phyloP scores from a whole-genome alignment of 2,888 invertebrate species.

The Synergus itoensis region DNA sequence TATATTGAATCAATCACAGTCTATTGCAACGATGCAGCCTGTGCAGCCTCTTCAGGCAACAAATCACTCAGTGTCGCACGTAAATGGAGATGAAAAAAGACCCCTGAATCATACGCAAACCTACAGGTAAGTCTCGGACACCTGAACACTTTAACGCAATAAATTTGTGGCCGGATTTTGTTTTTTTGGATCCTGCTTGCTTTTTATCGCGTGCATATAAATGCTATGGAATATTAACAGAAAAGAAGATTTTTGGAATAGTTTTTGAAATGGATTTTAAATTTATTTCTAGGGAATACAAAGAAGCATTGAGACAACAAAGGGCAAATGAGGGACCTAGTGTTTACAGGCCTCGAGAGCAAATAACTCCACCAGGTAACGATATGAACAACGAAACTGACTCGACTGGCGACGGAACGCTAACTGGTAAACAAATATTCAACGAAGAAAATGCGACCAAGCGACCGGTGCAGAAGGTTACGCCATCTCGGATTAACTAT shows the following conservation, averaged over 20 bases:
- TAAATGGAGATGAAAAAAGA: conserved; percentile 84
- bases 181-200: conserved; percentile 19
- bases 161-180: not conserved
- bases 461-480: conserved; percentile 89
- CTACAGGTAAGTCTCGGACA: conserved; percentile 82
- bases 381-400: conserved; percentile 68
- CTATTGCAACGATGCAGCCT: conserved; percentile 63
- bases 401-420: conserved; percentile 54
- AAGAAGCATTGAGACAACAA: conserved; percentile 92
- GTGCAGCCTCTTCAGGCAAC: conserved; percentile 66
- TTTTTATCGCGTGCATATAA: conserved; percentile 41
- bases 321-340: conserved; percentile 86
- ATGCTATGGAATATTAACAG: not conserved
- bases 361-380: conserved; percentile 79
- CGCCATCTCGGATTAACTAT: conserved; percentile 85
- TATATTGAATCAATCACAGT: conserved; percentile 62
- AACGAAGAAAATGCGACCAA: conserved; percentile 79
- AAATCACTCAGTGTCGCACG: conserved; percentile 62
- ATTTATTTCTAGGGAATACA: conserved; percentile 86
- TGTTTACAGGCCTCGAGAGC: conserved; percentile 85
- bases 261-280: conserved; percentile 42
- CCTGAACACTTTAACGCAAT: not conserved
- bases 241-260: no score
- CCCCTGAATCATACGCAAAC: conserved; percentile 86
- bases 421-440: conserved; percentile 67